phyloP scores from a whole-genome alignment of 2,888 invertebrate species.

The Drosophila formosana region DNA sequence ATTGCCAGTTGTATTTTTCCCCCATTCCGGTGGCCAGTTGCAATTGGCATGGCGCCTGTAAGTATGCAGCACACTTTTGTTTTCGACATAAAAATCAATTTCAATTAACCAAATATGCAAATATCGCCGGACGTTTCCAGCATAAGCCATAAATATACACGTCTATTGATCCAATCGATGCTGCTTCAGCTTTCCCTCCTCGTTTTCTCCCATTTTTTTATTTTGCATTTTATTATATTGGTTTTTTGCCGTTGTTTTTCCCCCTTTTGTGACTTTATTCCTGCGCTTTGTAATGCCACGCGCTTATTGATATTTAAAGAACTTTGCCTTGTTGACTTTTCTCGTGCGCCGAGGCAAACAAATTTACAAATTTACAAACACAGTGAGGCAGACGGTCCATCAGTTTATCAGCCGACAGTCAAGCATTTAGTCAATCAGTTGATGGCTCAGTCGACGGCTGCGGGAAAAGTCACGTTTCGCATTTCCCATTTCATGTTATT shows the following conservation, averaged over 20 bases:
- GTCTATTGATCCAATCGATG: slow-evolving; percentile 36
- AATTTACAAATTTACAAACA: slow-evolving; percentile 57
- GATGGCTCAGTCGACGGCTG: slow-evolving; percentile 60
- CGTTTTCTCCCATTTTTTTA: slow-evolving; percentile 1
- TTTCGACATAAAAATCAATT: slow-evolving; percentile 65
- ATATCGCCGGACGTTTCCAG: slow-evolving; percentile 34
- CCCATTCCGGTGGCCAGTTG: neutral
- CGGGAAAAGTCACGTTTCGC: slow-evolving; percentile 67
- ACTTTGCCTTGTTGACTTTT: slow-evolving; percentile 64
- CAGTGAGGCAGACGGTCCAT: slow-evolving; percentile 7
- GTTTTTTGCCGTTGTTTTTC: neutral
- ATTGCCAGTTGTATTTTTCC: slow-evolving; percentile 33
- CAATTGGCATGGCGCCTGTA: slow-evolving; percentile 14
- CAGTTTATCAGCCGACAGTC: slow-evolving; percentile 1
- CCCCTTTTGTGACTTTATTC: neutral
- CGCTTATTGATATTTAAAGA: slow-evolving; percentile 52
- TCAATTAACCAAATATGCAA: slow-evolving; percentile 78
- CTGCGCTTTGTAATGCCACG: slow-evolving; percentile 18
- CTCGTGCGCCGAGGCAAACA: slow-evolving; percentile 55
- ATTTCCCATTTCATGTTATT: slow-evolving; percentile 18
- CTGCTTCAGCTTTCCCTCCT: neutral
- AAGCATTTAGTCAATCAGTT: slow-evolving; percentile 15
- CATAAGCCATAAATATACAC: slow-evolving; percentile 27
- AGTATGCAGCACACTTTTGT: slow-evolving; percentile 39
- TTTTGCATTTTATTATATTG: slow-evolving; percentile 2